Conservation (phyloP, 2,797 vertebrate genomes). For the Syngnathus rostellatus region DNA sequence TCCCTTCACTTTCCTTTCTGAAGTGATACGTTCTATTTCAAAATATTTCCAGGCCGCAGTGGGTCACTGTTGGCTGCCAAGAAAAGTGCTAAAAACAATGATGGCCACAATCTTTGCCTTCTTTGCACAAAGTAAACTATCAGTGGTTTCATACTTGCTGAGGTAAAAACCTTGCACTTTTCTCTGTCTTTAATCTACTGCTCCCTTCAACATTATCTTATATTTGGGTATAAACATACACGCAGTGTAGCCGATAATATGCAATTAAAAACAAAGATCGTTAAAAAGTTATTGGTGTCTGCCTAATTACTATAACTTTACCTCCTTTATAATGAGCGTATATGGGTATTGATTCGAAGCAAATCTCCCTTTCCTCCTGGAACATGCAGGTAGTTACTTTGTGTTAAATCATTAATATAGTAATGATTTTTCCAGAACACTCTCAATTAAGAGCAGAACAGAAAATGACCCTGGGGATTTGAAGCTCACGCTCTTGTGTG, state of each 20-base stretch:
- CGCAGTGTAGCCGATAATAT: slow-evolving; percentile 68
- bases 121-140: not conserved
- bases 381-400: slow-evolving; percentile 78
- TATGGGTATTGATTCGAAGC: slow-evolving; percentile 70
- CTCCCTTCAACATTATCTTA: slow-evolving; percentile 69
- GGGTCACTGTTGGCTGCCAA: slow-evolving; percentile 34
- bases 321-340: slow-evolving; percentile 73
- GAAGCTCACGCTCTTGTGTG: slow-evolving; percentile 65
- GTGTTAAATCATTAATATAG: slow-evolving; percentile 82
- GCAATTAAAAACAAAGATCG: slow-evolving; percentile 77
- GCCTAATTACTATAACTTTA: slow-evolving; percentile 80
- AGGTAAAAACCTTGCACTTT: slow-evolving; percentile 14
- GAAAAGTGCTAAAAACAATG: not conserved
- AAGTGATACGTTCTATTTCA: not conserved
- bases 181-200: slow-evolving; percentile 57
- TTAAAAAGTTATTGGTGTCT: slow-evolving; percentile 78
- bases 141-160: slow-evolving; percentile 3
- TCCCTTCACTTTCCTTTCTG: not conserved
- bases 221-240: slow-evolving; percentile 69
- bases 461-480: slow-evolving; percentile 71
- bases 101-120: slow-evolving; percentile 2
- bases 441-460: slow-evolving; percentile 76
- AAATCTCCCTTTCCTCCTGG: slow-evolving; percentile 74
- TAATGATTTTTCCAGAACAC: slow-evolving; percentile 80
- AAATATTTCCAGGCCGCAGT: not conserved